Base-by-base conservation (phyloP, 2,888 invertebrate genomes). In the Caenorhabditis drosophilae region DNA sequence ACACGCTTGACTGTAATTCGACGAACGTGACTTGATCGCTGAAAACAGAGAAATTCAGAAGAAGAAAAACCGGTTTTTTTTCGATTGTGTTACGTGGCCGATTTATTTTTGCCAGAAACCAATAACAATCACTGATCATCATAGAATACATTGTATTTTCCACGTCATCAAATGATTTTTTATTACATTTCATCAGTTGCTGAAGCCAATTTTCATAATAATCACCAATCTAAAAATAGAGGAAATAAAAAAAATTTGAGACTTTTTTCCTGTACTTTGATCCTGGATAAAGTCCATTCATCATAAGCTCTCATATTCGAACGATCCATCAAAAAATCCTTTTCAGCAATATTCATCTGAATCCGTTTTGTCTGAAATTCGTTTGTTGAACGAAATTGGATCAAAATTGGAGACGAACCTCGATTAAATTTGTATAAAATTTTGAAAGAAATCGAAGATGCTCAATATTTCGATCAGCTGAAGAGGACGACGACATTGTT, bases 391-490 rank as follows among this genome's bases (percentile, higher is more conserved):
- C 41, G 15, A 6, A 11, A 3, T 20, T 6, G 6, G 22, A 4
- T 3, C 6, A 56, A 62, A 55, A 22, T 56, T 51, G 20, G 53
- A 49, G 20, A 46, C 31, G 16, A 11, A 46, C 46, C 34, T 47
- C 47, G 16, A 47, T 47, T 11, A 23, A 34, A 58, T 58, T 45
- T 53, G 53, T 42, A 58, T 63, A 47, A 52, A 62, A 48, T 18
- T 46, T 25, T n/a, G 27, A 16, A 22, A 47, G 15, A 31, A 52
- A 35, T 2, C 25, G 31, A n/a, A 35, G 25, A n/a, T 54, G 20
- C 40, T 57, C n/a, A 49, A 54, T 42, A 53, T 63, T 41, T 58
- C 63, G 35, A 54, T 63, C 31, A 16, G n/a, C 20, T 15, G 34
- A 35, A n/a, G 11, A 38, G 9, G 12, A 12, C 12, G 12, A 12